These are phyloP conservation scores for Epinephelus cyanopodus DNA, from an alignment of 2,113 vertebrate species.

Conservation along the genomic window DNA sequence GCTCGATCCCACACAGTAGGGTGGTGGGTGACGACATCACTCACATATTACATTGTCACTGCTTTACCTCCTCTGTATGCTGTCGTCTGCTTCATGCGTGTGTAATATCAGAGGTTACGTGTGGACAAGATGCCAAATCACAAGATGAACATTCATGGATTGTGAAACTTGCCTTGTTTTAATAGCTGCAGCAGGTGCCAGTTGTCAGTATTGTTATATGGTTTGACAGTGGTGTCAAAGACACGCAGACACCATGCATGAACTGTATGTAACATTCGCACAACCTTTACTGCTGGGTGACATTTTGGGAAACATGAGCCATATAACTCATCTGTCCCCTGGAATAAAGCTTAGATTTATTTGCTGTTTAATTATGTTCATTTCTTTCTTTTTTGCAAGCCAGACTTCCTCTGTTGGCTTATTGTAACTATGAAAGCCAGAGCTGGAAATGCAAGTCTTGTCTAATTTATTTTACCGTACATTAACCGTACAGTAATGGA, in stretches of 20 bases:
- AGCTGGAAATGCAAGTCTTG: slow-evolving; percentile 36
- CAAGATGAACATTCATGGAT: slow-evolving; percentile 39
- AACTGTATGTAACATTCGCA: not conserved
- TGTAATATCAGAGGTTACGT: slow-evolving; percentile 14
- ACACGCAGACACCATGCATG: not conserved
- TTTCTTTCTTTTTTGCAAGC: slow-evolving; percentile 23
- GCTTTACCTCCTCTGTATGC: not conserved
- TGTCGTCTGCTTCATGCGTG: not conserved
- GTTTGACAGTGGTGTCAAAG: slow-evolving; percentile 29
- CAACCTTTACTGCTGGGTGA: slow-evolving; percentile 30
- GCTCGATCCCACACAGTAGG: not conserved
- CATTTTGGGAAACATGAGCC: slow-evolving; percentile 16
- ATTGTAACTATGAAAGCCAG: slow-evolving; percentile 18
- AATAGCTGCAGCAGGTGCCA: slow-evolving; percentile 30
- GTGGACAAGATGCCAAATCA: not conserved
- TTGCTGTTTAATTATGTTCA: slow-evolving; percentile 6
- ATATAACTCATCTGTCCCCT: not conserved
- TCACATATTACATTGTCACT: slow-evolving; percentile 13
- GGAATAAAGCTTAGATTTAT: slow-evolving; percentile 25
- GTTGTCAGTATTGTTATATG: not conserved
- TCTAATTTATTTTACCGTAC: slow-evolving; percentile 34
- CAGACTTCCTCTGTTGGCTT: not conserved
- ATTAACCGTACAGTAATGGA: slow-evolving; percentile 15
- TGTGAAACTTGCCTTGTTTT: slow-evolving; percentile 21
- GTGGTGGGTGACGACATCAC: not conserved